Evolutionary conservation across 2,888 invertebrate species (phyloP), one percentile per base, ranked within the genome.

Genomic region (Ariolimax columbianus): DNA sequence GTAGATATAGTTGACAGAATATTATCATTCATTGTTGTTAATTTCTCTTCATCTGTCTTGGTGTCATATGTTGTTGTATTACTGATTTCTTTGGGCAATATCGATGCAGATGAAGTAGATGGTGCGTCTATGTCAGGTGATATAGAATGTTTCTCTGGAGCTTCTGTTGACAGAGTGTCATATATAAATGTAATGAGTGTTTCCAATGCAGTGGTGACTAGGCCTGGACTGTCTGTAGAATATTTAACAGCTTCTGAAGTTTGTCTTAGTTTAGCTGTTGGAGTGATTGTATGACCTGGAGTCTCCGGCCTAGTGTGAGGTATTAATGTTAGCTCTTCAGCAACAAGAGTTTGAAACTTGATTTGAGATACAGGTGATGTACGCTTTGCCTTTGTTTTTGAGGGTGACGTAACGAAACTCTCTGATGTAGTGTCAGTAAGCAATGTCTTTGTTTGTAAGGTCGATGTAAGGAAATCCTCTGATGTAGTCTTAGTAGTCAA

Each of bases 111-210:
- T 81, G 51, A 38, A 40, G 73, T 4, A 17, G 75, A 14, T 70
- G 40, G 17, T 7, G 47, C 7, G 33, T 26, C 51, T 23, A 55
- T 17, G 47, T 36, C 51, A 55, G n/a, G 51, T 40, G 73, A 43
- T 36, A 26, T n/a, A 68, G n/a, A 23, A 14, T 66, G 33, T 55
- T 85, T 59, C 7, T 66, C 30, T 14, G 66, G n/a, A 47, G 66
- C 66, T 2, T 40, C 17, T 23, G 83, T 79, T 33, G 87, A 63
- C 55, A 87, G 59, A 11, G 70, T 84, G 68, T 83, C 70, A 77
- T 83, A 79, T 0, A 86, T 14, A 84, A 85, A 83, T 11, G 82
- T 81, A 33, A 85, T 47, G 6, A 81, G 66, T 26, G 81, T 55
- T 43, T 81, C 66, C 26, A 85, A 11, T 55, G 66, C 73, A 23